Evolutionary conservation across 2,113 vertebrate species (phyloP).

Genomic region (Romanogobio albipinnatus): DNA sequence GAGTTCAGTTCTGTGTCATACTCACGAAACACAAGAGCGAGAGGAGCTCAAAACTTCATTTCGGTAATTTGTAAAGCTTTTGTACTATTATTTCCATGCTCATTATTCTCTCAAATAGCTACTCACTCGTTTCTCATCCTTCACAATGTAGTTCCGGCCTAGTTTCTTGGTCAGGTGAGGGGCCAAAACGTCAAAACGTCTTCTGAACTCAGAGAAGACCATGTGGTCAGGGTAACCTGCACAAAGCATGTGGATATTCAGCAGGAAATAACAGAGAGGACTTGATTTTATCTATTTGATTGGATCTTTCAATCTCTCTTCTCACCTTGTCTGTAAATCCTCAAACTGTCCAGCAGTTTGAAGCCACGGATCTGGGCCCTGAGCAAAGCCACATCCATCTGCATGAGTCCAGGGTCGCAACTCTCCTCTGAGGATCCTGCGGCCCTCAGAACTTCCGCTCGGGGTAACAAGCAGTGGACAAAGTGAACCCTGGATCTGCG

Average conservation of each 20-base stretch:
- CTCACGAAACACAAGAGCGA: slow-evolving; percentile 65
- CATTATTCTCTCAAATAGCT: slow-evolving; percentile 28
- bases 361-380: slow-evolving; percentile 91
- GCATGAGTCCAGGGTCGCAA: slow-evolving; percentile 86
- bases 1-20: slow-evolving; percentile 69
- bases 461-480: slow-evolving; percentile 93
- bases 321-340: slow-evolving; percentile 95
- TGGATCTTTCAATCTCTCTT: background rate
- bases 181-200: slow-evolving; percentile 92
- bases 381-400: slow-evolving; percentile 89
- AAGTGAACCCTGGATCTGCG: slow-evolving; percentile 93
- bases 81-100: slow-evolving; percentile 48
- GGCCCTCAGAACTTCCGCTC: slow-evolving; percentile 78
- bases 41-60: slow-evolving; percentile 67
- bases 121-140: slow-evolving; percentile 92
- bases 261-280: background rate
- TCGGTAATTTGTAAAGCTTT: slow-evolving; percentile 36
- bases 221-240: slow-evolving; percentile 95
- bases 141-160: slow-evolving; percentile 94
- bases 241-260: background rate
- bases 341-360: slow-evolving; percentile 88
- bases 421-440: slow-evolving; percentile 84
- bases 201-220: slow-evolving; percentile 96
- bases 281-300: background rate
- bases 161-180: slow-evolving; percentile 97